Percentiles rank a stretch among this genome's conserved stretches.
Evolutionary conservation across 2,888 invertebrate species (phyloP).

Genomic region (Cyrtodaria siliqua): DNA sequence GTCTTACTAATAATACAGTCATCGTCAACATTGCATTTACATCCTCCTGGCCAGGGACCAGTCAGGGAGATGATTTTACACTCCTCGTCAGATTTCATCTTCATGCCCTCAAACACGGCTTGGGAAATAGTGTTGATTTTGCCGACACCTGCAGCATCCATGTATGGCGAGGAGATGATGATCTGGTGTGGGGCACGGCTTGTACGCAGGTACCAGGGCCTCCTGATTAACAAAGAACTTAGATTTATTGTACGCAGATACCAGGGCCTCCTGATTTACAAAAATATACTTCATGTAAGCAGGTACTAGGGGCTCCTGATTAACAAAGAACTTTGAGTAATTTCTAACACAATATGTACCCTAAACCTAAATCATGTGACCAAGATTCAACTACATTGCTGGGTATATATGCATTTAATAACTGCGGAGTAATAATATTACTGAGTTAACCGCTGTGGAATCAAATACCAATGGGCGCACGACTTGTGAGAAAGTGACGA

Average conservation of each 20-base stretch:
- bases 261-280: slow-evolving; percentile 83
- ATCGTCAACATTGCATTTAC: slow-evolving; percentile 82
- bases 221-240: slow-evolving; percentile 73
- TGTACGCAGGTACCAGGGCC: slow-evolving; percentile 86
- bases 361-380: no score
- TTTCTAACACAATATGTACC: no score
- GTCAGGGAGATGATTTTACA: slow-evolving; percentile 72
- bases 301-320: no score
- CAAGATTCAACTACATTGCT: no score
- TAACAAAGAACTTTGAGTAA: no score
- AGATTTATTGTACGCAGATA: slow-evolving; percentile 85
- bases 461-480: no score
- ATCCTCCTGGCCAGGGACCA: slow-evolving; percentile 85
- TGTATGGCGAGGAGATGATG: slow-evolving; percentile 86
- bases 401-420: no score
- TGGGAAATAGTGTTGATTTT: slow-evolving; percentile 86
- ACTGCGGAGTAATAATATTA: no score
- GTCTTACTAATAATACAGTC: slow-evolving; percentile 85
- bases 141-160: slow-evolving; percentile 86
- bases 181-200: slow-evolving; percentile 85
- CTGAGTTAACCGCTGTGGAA: no score
- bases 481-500: no score
- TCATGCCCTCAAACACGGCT: slow-evolving; percentile 86
- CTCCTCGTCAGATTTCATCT: slow-evolving; percentile 78
- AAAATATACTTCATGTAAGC: no score